Conservation (phyloP, 2,888 invertebrate genomes). For the Tortricodes alternella region DNA sequence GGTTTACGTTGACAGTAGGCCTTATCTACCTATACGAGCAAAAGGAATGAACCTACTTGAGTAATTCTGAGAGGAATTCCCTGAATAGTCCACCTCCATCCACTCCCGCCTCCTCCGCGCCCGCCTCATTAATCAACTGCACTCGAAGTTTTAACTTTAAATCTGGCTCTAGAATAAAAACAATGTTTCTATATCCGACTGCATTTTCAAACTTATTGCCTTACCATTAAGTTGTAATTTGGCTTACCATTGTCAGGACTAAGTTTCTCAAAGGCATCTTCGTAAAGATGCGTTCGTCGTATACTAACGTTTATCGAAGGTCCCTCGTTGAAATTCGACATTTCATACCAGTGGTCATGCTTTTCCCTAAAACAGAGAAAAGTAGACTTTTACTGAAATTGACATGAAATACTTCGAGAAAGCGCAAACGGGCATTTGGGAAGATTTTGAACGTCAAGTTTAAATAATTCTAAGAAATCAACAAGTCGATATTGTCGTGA, state of each 20-base stretch:
- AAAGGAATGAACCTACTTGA: slow-evolving; percentile 84
- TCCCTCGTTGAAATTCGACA: slow-evolving; percentile 88
- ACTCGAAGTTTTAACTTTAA: slow-evolving; percentile 93
- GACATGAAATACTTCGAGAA: too few relatives aligned
- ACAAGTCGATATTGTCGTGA: too few relatives aligned
- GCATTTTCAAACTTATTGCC: too few relatives aligned
- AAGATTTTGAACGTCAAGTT: too few relatives aligned
- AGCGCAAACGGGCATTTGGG: too few relatives aligned
- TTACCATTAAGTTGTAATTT: background rate
- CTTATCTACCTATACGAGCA: too few relatives aligned
- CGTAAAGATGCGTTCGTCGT: slow-evolving; percentile 96
- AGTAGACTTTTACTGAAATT: too few relatives aligned
- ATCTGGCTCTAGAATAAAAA: slow-evolving; percentile 87
- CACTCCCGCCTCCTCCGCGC: slow-evolving; percentile 97
- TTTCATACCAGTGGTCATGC: slow-evolving; percentile 88
- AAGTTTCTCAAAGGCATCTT: slow-evolving; percentile 98
- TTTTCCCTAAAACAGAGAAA: slow-evolving; percentile 82
- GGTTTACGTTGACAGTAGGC: too few relatives aligned
- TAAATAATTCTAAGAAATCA: too few relatives aligned
- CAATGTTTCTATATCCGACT: background rate
- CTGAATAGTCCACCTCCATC: slow-evolving; percentile 98
- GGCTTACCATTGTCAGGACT: slow-evolving; percentile 92
- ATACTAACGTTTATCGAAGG: slow-evolving; percentile 90
- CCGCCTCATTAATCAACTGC: slow-evolving; percentile 94
- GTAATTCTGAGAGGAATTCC: slow-evolving; percentile 96